These are phyloP conservation scores for Mustelus asterias DNA, from an alignment of 2,113 vertebrate genomes.

Conservation along the genomic window DNA sequence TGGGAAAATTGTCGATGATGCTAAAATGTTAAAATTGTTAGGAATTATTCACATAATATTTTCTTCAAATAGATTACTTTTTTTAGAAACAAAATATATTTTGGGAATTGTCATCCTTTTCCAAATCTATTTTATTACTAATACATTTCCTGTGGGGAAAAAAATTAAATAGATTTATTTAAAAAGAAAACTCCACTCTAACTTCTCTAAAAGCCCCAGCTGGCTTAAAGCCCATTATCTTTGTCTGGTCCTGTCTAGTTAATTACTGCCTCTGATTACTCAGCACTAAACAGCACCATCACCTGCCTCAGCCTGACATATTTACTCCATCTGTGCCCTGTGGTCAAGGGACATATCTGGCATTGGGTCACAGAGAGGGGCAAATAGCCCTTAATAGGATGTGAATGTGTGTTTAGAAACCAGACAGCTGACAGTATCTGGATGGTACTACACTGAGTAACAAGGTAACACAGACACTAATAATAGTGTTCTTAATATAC, in stretches of 20 bases:
- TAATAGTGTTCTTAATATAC: not conserved
- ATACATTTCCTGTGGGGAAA: not conserved
- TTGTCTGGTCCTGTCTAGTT: conserved; percentile 66
- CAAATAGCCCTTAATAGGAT: conserved; percentile 60
- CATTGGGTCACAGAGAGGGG: conserved; percentile 60
- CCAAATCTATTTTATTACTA: not conserved
- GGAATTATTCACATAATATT: not conserved
- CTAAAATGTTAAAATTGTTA: not conserved
- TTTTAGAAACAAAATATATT: not conserved
- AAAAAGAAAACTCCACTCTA: not conserved
- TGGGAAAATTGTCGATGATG: not conserved
- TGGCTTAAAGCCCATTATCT: conserved; percentile 72
- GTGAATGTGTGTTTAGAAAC: conserved; percentile 61
- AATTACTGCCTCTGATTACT: conserved; percentile 86
- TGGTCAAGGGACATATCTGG: conserved; percentile 56
- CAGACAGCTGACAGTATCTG: conserved; percentile 58
- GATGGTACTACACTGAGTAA: not conserved
- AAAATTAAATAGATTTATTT: not conserved
- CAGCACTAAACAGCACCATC: conserved; percentile 64
- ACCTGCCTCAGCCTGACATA: conserved; percentile 77
- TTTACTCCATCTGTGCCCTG: conserved; percentile 82
- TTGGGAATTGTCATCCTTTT: not conserved
- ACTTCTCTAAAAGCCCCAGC: conserved; percentile 54
- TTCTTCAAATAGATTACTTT: not conserved
- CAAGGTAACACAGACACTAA: not conserved